phyloP scores from a whole-genome alignment of 2,888 invertebrate species.

The Steinernema scapterisci region DNA sequence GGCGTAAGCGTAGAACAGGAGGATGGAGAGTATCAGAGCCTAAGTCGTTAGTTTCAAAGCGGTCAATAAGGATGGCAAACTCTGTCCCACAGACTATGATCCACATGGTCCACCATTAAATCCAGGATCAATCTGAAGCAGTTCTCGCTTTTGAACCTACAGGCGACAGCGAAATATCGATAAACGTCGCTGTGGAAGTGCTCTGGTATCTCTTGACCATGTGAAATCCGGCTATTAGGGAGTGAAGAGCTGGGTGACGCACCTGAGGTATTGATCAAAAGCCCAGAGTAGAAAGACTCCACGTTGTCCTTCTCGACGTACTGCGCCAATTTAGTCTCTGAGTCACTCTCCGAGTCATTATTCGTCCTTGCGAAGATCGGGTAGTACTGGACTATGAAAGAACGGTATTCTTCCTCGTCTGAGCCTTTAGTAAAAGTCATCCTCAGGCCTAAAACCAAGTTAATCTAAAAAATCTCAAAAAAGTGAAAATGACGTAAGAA shows the following conservation, averaged over 20 bases:
- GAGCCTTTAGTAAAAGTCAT: neutral
- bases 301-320: neutral
- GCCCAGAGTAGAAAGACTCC: neutral
- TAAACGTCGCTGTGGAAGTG: neutral
- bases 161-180: conserved; percentile 7
- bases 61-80: neutral
- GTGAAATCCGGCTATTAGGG: neutral
- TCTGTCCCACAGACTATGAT: neutral
- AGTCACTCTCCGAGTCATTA: neutral
- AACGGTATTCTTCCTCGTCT: conserved; percentile 3
- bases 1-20: neutral
- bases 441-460: too few species aligned
- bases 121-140: neutral
- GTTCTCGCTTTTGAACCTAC: neutral
- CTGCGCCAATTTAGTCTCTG: too few species aligned
- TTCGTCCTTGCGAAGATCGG: neutral
- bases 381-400: neutral
- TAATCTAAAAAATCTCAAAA: too few species aligned
- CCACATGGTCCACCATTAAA: neutral
- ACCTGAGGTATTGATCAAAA: too few species aligned
- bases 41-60: neutral
- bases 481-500: too few species aligned
- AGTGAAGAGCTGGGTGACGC: too few species aligned
- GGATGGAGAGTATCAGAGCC: neutral
- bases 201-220: neutral